Conservation (phyloP, 64 coral and sea anemone species). For the Stichodactyla mertensii region DNA sequence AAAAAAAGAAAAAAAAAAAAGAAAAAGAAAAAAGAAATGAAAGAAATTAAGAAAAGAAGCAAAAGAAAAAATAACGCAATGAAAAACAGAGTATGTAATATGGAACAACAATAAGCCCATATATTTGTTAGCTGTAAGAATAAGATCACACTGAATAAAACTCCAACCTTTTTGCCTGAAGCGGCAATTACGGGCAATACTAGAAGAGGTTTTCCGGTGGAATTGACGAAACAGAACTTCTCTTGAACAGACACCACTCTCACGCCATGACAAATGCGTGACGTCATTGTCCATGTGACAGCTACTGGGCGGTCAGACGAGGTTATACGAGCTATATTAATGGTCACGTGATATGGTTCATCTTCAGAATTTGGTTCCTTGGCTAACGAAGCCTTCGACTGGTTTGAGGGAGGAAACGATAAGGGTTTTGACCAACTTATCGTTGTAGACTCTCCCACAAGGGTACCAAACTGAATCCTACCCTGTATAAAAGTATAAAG, state of each 20-base stretch:
- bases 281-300: conserved; percentile 26
- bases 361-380: background rate
- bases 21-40: too few species aligned
- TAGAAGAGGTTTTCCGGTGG: conserved; percentile 8
- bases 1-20: too few species aligned
- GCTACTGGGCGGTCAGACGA: conserved; percentile 22
- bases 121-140: too few species aligned
- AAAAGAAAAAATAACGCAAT: too few species aligned
- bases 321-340: conserved; percentile 29
- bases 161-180: conserved; percentile 33
- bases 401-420: conserved; percentile 7
- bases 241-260: conserved; percentile 30
- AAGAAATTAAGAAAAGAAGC: too few species aligned
- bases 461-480: conserved; percentile 32
- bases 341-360: conserved; percentile 28
- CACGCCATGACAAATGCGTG: conserved; percentile 36
- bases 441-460: background rate
- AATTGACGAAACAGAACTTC: conserved; percentile 43
- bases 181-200: conserved; percentile 16
- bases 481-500: conserved; percentile 12
- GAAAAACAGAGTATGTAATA: too few species aligned
- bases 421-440: conserved; percentile 46
- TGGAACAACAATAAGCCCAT: too few species aligned
- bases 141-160: too few species aligned
- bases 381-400: background rate